Conservation (phyloP, 37 sponge, comb jelly and placozoan genomes). For the Oopsacas minuta region DNA sequence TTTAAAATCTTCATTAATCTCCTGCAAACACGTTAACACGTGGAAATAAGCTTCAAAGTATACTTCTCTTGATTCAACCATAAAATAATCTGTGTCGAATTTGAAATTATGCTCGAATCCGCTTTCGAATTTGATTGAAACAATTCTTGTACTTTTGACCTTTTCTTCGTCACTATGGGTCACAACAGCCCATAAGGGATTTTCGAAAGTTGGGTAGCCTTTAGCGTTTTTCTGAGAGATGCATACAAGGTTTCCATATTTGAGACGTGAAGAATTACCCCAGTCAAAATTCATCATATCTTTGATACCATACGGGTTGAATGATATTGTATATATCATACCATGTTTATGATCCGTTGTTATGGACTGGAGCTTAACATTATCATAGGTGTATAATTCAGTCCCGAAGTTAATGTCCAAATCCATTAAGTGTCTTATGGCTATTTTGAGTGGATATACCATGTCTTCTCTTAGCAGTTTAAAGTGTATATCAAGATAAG, state of each 20-base stretch:
- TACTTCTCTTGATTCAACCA: constrained; percentile 62
- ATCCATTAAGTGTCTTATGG: constrained; percentile 10
- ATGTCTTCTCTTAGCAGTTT: constrained; percentile 77
- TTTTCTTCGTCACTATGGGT: constrained; percentile 40
- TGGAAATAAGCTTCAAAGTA: constrained; percentile 85
- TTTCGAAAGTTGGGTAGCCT: constrained; percentile 27
- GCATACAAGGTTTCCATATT: constrained; percentile 68
- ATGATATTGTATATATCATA: constrained; percentile 33
- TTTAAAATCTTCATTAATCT: neutral
- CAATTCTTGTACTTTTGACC: neutral
- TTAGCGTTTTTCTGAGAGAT: constrained; percentile 43
- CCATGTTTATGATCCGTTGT: constrained; percentile 23
- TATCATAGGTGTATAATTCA: constrained; percentile 46
- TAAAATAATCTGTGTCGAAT: constrained; percentile 25
- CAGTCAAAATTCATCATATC: constrained; percentile 29
- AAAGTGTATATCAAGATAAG: constrained; percentile 73
- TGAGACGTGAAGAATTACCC: constrained; percentile 60
- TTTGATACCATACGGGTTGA: constrained; percentile 25
- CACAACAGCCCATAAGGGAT: constrained; percentile 47
- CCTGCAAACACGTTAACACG: constrained; percentile 40
- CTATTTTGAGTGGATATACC: constrained; percentile 52
- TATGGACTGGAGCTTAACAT: constrained; percentile 28
- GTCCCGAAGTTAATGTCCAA: constrained; percentile 7
- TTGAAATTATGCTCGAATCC: neutral
- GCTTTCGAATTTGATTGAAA: neutral